A percentile compares a stretch with the other conserved stretches of the same genome.
Evolutionary conservation across 2,888 invertebrate species (phyloP).

Genomic region (Epinotia demarniana): DNA sequence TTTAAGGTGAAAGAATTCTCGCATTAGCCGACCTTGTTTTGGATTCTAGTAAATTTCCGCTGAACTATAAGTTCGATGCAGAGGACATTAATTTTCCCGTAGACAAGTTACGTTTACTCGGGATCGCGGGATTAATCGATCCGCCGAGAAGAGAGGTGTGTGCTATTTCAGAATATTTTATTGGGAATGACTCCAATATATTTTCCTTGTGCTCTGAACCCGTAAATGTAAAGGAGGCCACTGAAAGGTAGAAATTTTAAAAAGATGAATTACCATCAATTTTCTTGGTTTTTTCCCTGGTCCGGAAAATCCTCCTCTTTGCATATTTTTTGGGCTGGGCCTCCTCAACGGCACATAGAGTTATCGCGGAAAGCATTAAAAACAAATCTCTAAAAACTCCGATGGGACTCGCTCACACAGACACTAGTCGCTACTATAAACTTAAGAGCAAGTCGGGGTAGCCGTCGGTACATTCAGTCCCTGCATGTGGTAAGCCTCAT

Average conservation of each 20-base stretch:
- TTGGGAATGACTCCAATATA: background rate
- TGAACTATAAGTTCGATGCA: slow-evolving; percentile 93
- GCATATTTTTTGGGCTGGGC: no score
- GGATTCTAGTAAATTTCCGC: slow-evolving; percentile 93
- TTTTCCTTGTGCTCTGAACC: background rate
- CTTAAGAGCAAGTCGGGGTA: no score
- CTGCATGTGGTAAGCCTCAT: no score
- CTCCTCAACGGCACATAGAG: no score
- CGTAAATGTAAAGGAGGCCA: background rate
- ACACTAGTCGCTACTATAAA: no score
- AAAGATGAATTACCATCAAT: background rate
- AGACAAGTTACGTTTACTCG: slow-evolving; percentile 94
- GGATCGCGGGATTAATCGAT: slow-evolving; percentile 98
- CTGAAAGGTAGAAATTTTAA: background rate
- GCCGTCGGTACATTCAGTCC: no score
- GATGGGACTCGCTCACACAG: no score
- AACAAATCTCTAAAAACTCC: no score
- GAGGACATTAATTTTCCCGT: slow-evolving; percentile 96
- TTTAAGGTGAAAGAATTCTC: slow-evolving; percentile 92
- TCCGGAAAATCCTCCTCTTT: background rate
- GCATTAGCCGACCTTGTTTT: slow-evolving; percentile 96
- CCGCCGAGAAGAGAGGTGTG: slow-evolving; percentile 88
- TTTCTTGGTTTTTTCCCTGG: background rate
- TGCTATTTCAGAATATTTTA: background rate
- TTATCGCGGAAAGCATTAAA: no score